Percentiles rank a stretch among this genome's conserved stretches.
phyloP scores from a whole-genome alignment of 1,140 invertebrate species.

The Lordiphosa collinella region DNA sequence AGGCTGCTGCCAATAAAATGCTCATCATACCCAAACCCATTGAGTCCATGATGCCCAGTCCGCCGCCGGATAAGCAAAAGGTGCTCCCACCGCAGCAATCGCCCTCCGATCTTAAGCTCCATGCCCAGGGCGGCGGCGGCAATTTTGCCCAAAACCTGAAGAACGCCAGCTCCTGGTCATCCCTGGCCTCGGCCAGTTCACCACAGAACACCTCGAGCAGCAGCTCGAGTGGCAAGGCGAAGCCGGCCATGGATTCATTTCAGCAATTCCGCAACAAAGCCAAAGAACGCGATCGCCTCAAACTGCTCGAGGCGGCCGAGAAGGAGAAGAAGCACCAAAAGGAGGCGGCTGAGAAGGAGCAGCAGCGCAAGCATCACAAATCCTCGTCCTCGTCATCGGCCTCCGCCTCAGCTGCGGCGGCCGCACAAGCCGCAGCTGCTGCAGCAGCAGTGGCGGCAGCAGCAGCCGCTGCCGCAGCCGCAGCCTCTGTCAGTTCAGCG shows the following conservation, averaged over 20 bases:
- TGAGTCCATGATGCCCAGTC: slow-evolving; percentile 82
- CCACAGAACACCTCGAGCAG: slow-evolving; percentile 84
- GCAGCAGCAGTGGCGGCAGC: slow-evolving; percentile 11
- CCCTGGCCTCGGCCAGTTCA: slow-evolving; percentile 89
- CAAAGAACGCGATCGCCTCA: slow-evolving; percentile 95
- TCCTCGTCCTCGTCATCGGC: slow-evolving; percentile 56
- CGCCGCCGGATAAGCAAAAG: slow-evolving; percentile 79
- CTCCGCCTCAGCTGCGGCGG: slow-evolving; percentile 16
- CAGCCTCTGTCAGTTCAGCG: slow-evolving; percentile 1
- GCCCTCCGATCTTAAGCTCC: slow-evolving; percentile 77
- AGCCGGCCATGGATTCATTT: slow-evolving; percentile 86
- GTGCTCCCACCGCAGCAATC: slow-evolving; percentile 62
- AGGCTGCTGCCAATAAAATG: slow-evolving; percentile 82
- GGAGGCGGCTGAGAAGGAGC: slow-evolving; percentile 85
- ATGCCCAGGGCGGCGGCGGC: slow-evolving; percentile 12
- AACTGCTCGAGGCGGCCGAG: slow-evolving; percentile 89
- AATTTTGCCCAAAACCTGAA: slow-evolving; percentile 87
- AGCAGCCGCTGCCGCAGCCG: slow-evolving; percentile 4
- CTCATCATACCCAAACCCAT: slow-evolving; percentile 83
- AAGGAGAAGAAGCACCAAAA: slow-evolving; percentile 91
- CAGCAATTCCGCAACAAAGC: slow-evolving; percentile 96
- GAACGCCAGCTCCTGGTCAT: slow-evolving; percentile 96
- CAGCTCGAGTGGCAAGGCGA: slow-evolving; percentile 82
- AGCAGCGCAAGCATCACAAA: slow-evolving; percentile 83
- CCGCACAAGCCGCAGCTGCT: slow-evolving; percentile 6